Conservation (phyloP, 92 coral and sea anemone species). For the Siderastrea siderea region DNA sequence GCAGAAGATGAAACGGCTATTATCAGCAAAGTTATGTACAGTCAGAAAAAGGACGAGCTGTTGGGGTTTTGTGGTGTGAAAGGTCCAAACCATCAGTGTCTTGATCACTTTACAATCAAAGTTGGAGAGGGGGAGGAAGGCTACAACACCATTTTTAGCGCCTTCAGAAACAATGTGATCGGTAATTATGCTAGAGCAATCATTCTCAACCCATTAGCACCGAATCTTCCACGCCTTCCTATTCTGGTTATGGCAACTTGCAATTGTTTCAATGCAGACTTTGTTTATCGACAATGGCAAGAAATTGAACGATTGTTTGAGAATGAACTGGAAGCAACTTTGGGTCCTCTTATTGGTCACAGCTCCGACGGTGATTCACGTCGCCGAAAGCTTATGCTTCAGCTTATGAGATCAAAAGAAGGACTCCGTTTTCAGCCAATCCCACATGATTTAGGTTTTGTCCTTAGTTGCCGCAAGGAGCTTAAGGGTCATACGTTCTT, state of each 20-base stretch:
- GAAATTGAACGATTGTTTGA: slow-evolving; percentile 30
- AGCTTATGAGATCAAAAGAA: neutral
- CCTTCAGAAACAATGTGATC: slow-evolving; percentile 37
- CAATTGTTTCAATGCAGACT: slow-evolving; percentile 23
- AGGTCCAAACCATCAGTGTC: slow-evolving; percentile 49
- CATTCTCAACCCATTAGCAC: slow-evolving; percentile 30
- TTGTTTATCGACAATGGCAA: slow-evolving; percentile 40
- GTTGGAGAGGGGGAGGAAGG: slow-evolving; percentile 65
- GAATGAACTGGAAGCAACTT: slow-evolving; percentile 21
- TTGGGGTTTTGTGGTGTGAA: slow-evolving; percentile 64
- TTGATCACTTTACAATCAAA: slow-evolving; percentile 45
- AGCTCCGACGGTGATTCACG: slow-evolving; percentile 62
- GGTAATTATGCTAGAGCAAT: slow-evolving; percentile 39
- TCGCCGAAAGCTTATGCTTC: slow-evolving; percentile 54
- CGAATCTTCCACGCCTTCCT: slow-evolving; percentile 27
- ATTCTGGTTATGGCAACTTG: slow-evolving; percentile 46
- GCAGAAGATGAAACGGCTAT: slow-evolving; percentile 70
- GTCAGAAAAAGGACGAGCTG: slow-evolving; percentile 39
- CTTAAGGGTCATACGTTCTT: slow-evolving; percentile 5
- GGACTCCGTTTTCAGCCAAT: slow-evolving; percentile 34
- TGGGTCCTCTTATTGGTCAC: slow-evolving; percentile 67
- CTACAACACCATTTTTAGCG: slow-evolving; percentile 33
- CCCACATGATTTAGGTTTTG: slow-evolving; percentile 31
- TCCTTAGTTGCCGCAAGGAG: slow-evolving; percentile 29
- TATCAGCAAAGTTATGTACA: slow-evolving; percentile 54